These are phyloP conservation scores for Paratrypauchen microcephalus DNA, from an alignment of 2,797 vertebrate genomes.

Conservation along the genomic window DNA sequence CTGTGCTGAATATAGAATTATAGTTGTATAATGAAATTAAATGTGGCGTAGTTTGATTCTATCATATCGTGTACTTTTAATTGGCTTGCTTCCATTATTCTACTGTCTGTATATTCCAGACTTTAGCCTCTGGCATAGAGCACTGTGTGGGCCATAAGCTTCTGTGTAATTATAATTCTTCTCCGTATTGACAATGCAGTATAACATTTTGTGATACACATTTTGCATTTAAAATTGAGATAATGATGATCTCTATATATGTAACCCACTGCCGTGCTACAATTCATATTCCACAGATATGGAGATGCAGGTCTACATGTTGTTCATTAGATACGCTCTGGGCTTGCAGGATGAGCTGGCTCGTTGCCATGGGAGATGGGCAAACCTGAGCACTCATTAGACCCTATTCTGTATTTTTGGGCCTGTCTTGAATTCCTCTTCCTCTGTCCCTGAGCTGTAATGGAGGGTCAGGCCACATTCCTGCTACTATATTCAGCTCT, in stretches of 20 bases:
- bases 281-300: not conserved
- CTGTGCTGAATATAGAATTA: not conserved
- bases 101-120: not conserved
- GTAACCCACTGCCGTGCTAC: not conserved
- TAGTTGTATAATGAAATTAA: not conserved
- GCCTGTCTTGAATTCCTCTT: slow-evolving; percentile 23
- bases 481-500: slow-evolving; percentile 10
- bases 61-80: not conserved
- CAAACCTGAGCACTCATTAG: slow-evolving; percentile 62
- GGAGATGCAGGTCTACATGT: slow-evolving; percentile 16
- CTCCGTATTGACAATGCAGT: not conserved
- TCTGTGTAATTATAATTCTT: not conserved
- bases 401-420: slow-evolving; percentile 57
- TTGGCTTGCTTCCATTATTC: not conserved
- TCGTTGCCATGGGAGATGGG: slow-evolving; percentile 69
- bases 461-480: slow-evolving; percentile 1
- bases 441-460: slow-evolving; percentile 16
- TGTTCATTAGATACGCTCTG: slow-evolving; percentile 48
- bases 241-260: not conserved
- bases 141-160: not conserved
- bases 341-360: slow-evolving; percentile 41
- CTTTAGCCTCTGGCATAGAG: slow-evolving; percentile 1
- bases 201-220: not conserved
- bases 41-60: not conserved
- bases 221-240: slow-evolving; percentile 5